phyloP scores from a whole-genome alignment of 2,888 invertebrate genomes.

The Plebejus anna region DNA sequence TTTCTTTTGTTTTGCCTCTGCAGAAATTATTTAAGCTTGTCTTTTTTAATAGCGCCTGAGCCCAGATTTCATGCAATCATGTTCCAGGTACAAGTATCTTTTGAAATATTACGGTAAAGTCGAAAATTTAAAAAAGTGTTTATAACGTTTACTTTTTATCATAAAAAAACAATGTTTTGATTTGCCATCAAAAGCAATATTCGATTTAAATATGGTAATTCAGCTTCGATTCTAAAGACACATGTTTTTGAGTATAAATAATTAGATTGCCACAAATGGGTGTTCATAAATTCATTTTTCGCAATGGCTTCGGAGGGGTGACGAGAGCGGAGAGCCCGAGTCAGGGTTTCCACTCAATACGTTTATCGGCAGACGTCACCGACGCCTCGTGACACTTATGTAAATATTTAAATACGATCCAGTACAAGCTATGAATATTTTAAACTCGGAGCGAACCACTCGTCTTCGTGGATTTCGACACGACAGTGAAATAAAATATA shows the following conservation, averaged over 20 bases:
- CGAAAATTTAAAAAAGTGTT: too few relatives aligned
- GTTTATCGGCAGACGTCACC: conserved; percentile 77
- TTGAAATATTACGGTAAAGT: neutral
- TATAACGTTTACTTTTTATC: neutral
- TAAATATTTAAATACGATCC: conserved; percentile 82
- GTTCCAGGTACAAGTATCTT: neutral
- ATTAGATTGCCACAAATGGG: conserved; percentile 26
- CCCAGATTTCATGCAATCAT: neutral
- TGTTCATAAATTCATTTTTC: conserved; percentile 28
- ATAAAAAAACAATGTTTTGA: neutral
- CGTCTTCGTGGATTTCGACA: conserved; percentile 62
- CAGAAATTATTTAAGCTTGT: neutral
- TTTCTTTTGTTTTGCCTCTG: neutral
- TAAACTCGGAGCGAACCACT: conserved; percentile 78
- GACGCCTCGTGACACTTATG: conserved; percentile 79
- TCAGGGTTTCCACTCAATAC: conserved; percentile 68
- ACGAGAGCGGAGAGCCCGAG: conserved; percentile 40
- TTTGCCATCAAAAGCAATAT: neutral
- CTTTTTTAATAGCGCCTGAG: neutral
- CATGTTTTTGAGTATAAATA: conserved; percentile 16
- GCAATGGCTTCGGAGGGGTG: conserved; percentile 32
- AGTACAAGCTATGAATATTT: conserved; percentile 82
- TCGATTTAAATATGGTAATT: conserved; percentile 11
- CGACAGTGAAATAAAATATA: conserved; percentile 57
- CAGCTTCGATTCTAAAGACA: neutral